phyloP scores from a whole-genome alignment of 2,888 invertebrate genomes.

The Leptodirus hochenwartii region DNA sequence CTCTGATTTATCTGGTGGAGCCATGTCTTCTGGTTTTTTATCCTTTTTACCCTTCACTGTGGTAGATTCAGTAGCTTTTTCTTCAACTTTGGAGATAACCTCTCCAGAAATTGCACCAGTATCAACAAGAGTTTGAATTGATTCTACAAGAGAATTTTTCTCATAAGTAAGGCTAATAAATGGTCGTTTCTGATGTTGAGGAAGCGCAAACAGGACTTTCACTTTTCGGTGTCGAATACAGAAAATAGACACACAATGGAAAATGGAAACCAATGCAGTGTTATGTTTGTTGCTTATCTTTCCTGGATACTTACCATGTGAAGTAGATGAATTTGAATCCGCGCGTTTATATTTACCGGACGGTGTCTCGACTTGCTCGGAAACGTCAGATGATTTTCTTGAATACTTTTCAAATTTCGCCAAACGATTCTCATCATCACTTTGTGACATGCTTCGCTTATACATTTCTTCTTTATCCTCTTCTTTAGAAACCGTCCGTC shows the following conservation, averaged over 20 bases:
- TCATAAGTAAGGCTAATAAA: too few species aligned
- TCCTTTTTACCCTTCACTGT: conserved; percentile 11
- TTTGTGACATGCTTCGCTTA: conserved; percentile 4
- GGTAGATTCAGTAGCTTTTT: conserved; percentile 12
- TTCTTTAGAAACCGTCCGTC: conserved; percentile 2
- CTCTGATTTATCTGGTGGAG: conserved; percentile 35
- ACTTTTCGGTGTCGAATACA: too few species aligned
- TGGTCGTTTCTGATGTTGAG: too few species aligned
- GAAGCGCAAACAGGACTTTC: too few species aligned
- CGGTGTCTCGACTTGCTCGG: conserved; percentile 3
- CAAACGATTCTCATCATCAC: conserved; percentile 12
- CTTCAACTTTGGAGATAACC: conserved; percentile 13
- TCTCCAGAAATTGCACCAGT: too few species aligned
- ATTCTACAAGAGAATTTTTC: too few species aligned
- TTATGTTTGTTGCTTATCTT: too few species aligned
- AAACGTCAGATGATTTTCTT: conserved; percentile 9
- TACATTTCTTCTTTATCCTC: neutral
- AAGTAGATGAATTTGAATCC: conserved; percentile 5
- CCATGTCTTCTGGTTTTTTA: conserved; percentile 14
- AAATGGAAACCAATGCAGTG: too few species aligned
- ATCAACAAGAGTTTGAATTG: too few species aligned
- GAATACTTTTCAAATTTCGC: conserved; percentile 13
- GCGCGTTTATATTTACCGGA: conserved; percentile 6
- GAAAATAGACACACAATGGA: too few species aligned
- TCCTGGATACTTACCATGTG: too few species aligned